A percentile compares a stretch with the other conserved stretches of the same genome.
Evolutionary conservation across 2,113 vertebrate species (phyloP).

Genomic region (Tenrec ecaudatus): DNA sequence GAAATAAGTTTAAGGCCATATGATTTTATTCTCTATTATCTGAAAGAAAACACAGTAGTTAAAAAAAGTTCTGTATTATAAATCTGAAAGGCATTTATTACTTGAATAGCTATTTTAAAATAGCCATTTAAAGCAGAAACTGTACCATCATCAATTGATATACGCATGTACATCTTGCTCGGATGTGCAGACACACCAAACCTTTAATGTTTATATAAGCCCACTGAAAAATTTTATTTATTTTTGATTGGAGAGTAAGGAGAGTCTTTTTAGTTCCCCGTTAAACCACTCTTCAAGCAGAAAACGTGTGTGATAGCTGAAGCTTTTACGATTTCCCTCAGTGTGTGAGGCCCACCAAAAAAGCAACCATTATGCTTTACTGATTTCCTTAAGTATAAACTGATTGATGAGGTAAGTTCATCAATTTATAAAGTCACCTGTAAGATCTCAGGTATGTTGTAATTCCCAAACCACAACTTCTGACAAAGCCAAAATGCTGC

Average conservation of each 20-base stretch:
- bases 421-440: neutral
- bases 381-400: neutral
- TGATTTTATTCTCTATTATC: slow-evolving; percentile 2
- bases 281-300: neutral
- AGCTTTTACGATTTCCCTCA: neutral
- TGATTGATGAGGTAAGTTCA: slow-evolving; percentile 13
- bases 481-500: neutral
- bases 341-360: neutral
- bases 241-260: neutral
- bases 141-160: neutral
- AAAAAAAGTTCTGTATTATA: neutral
- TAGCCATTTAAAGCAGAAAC: slow-evolving; percentile 1
- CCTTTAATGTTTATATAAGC: neutral
- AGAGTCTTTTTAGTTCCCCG: neutral
- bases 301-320: neutral
- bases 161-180: neutral
- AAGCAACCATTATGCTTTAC: slow-evolving; percentile 34
- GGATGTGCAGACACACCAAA: neutral
- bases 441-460: slow-evolving; percentile 16
- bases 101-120: neutral
- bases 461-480: slow-evolving; percentile 54
- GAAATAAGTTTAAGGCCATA: neutral
- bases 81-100: slow-evolving; percentile 31
- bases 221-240: slow-evolving; percentile 2
- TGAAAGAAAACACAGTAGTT: neutral